A percentile compares a stretch with the other conserved stretches of the same genome.
phyloP scores from a whole-genome alignment of 2,113 vertebrate species.

The Cebidichthys violaceus region DNA sequence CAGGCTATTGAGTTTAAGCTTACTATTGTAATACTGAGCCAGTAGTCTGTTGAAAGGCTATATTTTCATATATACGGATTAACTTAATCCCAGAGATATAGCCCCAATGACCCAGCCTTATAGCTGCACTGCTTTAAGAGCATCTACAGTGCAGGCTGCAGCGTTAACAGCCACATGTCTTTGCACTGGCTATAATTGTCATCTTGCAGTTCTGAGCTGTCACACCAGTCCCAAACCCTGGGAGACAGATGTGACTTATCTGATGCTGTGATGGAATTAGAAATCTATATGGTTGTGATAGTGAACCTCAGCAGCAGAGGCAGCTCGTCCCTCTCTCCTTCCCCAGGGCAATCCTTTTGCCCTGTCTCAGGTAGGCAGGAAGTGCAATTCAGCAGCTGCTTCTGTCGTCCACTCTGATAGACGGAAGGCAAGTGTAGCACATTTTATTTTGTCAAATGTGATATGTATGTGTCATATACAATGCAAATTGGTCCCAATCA shows the following conservation, averaged over 20 bases:
- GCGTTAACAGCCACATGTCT: slow-evolving; percentile 24
- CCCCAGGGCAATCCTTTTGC: slow-evolving; percentile 32
- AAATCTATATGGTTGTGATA: slow-evolving; percentile 52
- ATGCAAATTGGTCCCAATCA: slow-evolving; percentile 9
- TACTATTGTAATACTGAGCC: slow-evolving; percentile 49
- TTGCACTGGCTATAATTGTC: slow-evolving; percentile 40
- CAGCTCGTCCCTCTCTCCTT: slow-evolving; percentile 31
- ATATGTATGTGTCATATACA: not conserved
- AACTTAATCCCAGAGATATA: slow-evolving; percentile 69
- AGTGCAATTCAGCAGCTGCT: slow-evolving; percentile 55
- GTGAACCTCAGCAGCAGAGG: slow-evolving; percentile 30
- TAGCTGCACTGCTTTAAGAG: slow-evolving; percentile 48
- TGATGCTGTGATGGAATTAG: slow-evolving; percentile 54
- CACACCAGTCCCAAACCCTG: slow-evolving; percentile 29
- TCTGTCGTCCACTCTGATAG: slow-evolving; percentile 42
- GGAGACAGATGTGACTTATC: slow-evolving; percentile 39
- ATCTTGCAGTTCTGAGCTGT: slow-evolving; percentile 48
- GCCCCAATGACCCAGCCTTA: slow-evolving; percentile 47
- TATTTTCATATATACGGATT: slow-evolving; percentile 70
- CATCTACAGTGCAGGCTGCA: slow-evolving; percentile 47
- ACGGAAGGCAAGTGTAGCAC: slow-evolving; percentile 31
- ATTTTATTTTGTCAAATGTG: slow-evolving; percentile 37
- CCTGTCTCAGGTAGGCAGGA: slow-evolving; percentile 53
- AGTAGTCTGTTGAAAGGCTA: slow-evolving; percentile 55
- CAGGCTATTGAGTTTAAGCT: slow-evolving; percentile 48